Conservation (phyloP, 2,113 vertebrate genomes). For the Alligator sinensis region DNA sequence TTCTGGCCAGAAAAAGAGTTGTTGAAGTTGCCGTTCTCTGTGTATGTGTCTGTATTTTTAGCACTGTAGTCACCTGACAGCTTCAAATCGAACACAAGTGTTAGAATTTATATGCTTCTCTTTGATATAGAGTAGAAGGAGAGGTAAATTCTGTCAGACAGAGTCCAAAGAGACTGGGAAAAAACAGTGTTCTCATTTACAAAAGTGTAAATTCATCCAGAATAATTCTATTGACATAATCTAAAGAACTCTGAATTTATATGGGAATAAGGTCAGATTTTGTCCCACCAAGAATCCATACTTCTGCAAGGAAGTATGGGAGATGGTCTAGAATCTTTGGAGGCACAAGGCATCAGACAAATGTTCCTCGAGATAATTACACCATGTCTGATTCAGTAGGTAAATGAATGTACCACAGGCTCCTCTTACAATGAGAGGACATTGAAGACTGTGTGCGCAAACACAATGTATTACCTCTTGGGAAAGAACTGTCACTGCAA, state of each 20-base stretch:
- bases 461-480: neutral
- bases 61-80: fast-evolving
- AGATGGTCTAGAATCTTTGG: neutral
- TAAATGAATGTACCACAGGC: neutral
- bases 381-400: neutral
- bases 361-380: neutral
- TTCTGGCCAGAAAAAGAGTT: neutral
- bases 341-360: neutral
- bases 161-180: neutral
- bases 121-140: neutral
- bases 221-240: neutral
- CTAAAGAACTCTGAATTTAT: neutral
- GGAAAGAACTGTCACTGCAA: neutral
- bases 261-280: neutral
- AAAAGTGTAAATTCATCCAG: neutral
- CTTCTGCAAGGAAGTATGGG: neutral
- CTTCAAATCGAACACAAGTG: neutral
- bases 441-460: neutral
- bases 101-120: neutral
- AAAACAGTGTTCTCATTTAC: neutral
- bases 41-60: neutral
- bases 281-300: neutral
- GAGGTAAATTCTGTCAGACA: neutral
- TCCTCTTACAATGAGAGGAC: neutral
- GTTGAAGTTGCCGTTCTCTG: neutral